These are phyloP conservation scores for Rhogogaster chlorosoma DNA, from an alignment of 2,888 invertebrate species.

Conservation along the genomic window DNA sequence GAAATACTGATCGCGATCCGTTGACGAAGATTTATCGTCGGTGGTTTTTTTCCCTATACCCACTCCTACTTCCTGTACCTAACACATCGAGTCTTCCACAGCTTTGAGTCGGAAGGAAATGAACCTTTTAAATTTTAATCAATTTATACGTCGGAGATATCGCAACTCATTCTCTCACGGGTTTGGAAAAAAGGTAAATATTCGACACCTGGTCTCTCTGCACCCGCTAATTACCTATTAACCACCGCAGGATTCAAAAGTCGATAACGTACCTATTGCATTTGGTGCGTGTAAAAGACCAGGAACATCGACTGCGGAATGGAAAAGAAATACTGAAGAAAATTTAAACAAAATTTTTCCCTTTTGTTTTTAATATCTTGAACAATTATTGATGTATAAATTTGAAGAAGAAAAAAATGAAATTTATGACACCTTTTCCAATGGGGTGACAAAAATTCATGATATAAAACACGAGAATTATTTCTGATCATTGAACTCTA, in stretches of 20 bases:
- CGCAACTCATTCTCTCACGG: conserved; percentile 19
- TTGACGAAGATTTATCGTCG: not conserved
- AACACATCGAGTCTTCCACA: too few relatives aligned
- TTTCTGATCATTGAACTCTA: not conserved
- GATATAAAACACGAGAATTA: not conserved
- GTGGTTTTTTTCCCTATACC: too few relatives aligned
- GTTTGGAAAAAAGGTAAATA: not conserved
- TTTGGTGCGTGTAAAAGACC: too few relatives aligned
- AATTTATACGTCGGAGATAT: not conserved
- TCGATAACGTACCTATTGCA: too few relatives aligned
- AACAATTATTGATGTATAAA: too few relatives aligned
- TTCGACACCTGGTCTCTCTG: conserved; percentile 7
- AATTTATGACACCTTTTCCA: too few relatives aligned
- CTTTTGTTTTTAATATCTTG: too few relatives aligned
- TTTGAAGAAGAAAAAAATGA: too few relatives aligned
- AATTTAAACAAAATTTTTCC: too few relatives aligned
- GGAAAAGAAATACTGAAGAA: not conserved
- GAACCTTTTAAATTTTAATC: conserved; percentile 23
- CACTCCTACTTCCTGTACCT: too few relatives aligned
- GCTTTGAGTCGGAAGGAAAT: not conserved
- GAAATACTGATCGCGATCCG: not conserved
- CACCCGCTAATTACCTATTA: not conserved
- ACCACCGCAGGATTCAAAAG: not conserved
- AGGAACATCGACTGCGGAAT: too few relatives aligned
- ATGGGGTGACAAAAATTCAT: too few relatives aligned